phyloP scores from a whole-genome alignment of 2,797 vertebrate genomes.

The Channa striata region DNA sequence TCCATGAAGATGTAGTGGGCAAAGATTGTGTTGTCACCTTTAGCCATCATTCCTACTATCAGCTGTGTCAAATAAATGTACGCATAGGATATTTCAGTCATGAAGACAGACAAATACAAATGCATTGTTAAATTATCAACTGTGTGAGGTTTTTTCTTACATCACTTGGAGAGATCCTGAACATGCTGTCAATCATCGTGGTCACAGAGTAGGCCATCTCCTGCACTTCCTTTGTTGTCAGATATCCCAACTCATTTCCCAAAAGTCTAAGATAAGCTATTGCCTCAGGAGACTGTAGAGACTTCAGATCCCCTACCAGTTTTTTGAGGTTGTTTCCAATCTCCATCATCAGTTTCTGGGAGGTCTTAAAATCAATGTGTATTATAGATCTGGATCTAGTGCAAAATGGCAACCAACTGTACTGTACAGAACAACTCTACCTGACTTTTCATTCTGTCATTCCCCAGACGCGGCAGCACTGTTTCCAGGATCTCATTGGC shows the following conservation, averaged over 20 bases:
- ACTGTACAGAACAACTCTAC: slow-evolving; percentile 54
- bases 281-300: slow-evolving; percentile 88
- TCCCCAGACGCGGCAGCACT: slow-evolving; percentile 84
- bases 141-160: slow-evolving; percentile 38
- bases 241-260: slow-evolving; percentile 93
- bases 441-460: slow-evolving; percentile 78
- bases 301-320: slow-evolving; percentile 86
- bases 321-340: slow-evolving; percentile 88
- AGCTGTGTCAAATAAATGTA: slow-evolving; percentile 77
- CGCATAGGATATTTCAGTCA: neutral
- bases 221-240: slow-evolving; percentile 88
- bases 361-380: slow-evolving; percentile 55
- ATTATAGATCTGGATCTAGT: neutral
- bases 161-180: slow-evolving; percentile 80
- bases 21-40: slow-evolving; percentile 87
- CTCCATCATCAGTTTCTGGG: slow-evolving; percentile 86
- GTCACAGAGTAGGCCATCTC: slow-evolving; percentile 77
- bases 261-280: slow-evolving; percentile 92
- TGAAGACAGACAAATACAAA: neutral
- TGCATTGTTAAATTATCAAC: neutral
- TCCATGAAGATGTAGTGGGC: slow-evolving; percentile 98
- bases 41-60: slow-evolving; percentile 83
- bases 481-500: slow-evolving; percentile 86
- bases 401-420: neutral
- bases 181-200: slow-evolving; percentile 76